Evolutionary conservation across 2,888 invertebrate species (phyloP).

Genomic region (Eilema depressum): DNA sequence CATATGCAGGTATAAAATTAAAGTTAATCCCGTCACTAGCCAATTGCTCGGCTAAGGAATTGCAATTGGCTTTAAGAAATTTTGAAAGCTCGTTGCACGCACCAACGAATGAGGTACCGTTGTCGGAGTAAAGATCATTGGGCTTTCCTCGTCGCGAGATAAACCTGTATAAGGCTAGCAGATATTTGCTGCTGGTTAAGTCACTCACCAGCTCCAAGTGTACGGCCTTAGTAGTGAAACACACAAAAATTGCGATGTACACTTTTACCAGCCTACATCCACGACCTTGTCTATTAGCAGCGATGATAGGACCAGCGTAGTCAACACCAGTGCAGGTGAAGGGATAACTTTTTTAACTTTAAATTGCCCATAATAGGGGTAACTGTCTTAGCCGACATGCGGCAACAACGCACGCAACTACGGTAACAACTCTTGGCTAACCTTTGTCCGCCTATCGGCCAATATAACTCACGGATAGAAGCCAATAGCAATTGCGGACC

Average conservation of each 20-base stretch:
- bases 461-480: background rate
- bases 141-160: background rate
- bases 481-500: background rate
- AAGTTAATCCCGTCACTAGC: background rate
- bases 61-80: background rate
- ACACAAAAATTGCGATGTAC: background rate
- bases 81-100: background rate
- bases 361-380: slow-evolving; percentile 1
- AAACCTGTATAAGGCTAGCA: background rate
- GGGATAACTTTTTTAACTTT: no score
- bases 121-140: background rate
- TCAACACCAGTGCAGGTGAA: background rate
- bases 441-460: background rate
- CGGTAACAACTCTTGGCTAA: background rate
- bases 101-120: background rate
- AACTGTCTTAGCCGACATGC: background rate
- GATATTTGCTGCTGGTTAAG: background rate
- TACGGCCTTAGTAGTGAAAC: background rate
- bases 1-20: background rate
- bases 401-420: background rate
- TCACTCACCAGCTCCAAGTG: background rate
- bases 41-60: background rate
- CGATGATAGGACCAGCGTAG: background rate
- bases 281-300: background rate
- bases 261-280: background rate